Evolutionary conservation across 1,140 invertebrate species (phyloP).

Genomic region (Heliconius hermathena): DNA sequence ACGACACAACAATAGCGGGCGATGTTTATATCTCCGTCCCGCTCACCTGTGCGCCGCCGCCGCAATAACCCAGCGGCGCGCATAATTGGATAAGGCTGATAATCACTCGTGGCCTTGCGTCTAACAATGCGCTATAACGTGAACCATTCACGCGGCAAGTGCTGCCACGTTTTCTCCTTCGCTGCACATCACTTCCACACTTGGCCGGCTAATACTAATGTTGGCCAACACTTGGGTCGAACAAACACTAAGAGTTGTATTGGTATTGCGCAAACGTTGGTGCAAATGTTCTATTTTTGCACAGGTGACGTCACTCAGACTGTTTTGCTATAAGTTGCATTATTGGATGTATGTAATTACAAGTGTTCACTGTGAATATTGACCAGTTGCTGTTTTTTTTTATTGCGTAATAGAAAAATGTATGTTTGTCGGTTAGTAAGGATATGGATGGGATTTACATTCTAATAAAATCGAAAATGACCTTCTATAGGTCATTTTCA

Average conservation of each 20-base stretch:
- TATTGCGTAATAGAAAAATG: background rate
- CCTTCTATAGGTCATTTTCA: too few species aligned
- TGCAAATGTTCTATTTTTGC: constrained; percentile 31
- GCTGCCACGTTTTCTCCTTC: constrained; percentile 35
- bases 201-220: constrained; percentile 18
- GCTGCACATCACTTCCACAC: constrained; percentile 23
- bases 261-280: constrained; percentile 24
- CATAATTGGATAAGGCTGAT: constrained; percentile 73
- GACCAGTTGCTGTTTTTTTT: background rate
- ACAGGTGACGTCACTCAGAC: constrained; percentile 15
- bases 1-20: constrained; percentile 17
- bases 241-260: background rate
- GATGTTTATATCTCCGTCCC: constrained; percentile 31
- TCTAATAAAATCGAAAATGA: too few species aligned
- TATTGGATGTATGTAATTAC: constrained; percentile 16
- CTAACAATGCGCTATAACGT: constrained; percentile 40
- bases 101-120: constrained; percentile 67
- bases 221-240: constrained; percentile 16
- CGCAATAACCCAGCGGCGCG: constrained; percentile 54
- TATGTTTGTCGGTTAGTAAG: too few species aligned
- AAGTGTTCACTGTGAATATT: background rate
- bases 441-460: too few species aligned
- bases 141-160: constrained; percentile 35
- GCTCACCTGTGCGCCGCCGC: constrained; percentile 34
- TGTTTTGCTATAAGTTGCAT: constrained; percentile 29